These are phyloP conservation scores for Drosophila teissieri DNA, from an alignment of 1,140 invertebrate genomes.

Conservation along the genomic window DNA sequence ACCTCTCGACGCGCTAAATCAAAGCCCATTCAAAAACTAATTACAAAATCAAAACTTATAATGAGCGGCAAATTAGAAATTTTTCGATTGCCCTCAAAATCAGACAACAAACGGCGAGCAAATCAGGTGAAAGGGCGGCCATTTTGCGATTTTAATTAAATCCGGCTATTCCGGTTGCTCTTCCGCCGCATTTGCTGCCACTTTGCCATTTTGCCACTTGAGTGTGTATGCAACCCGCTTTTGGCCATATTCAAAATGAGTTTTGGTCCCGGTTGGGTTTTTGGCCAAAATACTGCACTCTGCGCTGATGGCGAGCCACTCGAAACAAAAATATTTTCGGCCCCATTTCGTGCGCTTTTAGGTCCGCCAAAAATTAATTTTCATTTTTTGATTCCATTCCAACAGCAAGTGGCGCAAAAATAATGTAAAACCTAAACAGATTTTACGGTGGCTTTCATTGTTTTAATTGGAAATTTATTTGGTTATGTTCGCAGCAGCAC, in stretches of 20 bases:
- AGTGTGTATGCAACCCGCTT: conserved; percentile 37
- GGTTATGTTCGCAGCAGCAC: conserved; percentile 36
- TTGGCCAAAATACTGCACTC: conserved; percentile 39
- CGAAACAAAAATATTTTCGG: conserved; percentile 49
- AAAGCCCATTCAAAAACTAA: conserved; percentile 66
- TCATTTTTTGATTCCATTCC: conserved; percentile 37
- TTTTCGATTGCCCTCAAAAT: conserved; percentile 55
- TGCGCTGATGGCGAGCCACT: conserved; percentile 39
- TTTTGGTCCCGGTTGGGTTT: conserved; percentile 49
- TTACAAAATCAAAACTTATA: conserved; percentile 78
- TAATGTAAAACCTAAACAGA: conserved; percentile 43
- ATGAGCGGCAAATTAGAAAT: conserved; percentile 68
- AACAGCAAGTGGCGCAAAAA: conserved; percentile 15
- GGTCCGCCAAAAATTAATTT: conserved; percentile 65
- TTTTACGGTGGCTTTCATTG: conserved; percentile 30
- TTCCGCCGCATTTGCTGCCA: conserved; percentile 37
- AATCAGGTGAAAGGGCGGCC: conserved; percentile 53
- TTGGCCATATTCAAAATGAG: conserved; percentile 67
- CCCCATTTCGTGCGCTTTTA: conserved; percentile 1
- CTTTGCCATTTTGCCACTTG: conserved; percentile 48
- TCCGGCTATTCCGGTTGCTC: conserved; percentile 54
- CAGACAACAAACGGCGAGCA: conserved; percentile 33
- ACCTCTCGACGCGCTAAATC: conserved; percentile 7
- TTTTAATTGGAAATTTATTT: conserved; percentile 79
- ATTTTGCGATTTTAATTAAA: conserved; percentile 79